Conservation (phyloP, 2,888 invertebrate genomes). For the Brachyptera risi region DNA sequence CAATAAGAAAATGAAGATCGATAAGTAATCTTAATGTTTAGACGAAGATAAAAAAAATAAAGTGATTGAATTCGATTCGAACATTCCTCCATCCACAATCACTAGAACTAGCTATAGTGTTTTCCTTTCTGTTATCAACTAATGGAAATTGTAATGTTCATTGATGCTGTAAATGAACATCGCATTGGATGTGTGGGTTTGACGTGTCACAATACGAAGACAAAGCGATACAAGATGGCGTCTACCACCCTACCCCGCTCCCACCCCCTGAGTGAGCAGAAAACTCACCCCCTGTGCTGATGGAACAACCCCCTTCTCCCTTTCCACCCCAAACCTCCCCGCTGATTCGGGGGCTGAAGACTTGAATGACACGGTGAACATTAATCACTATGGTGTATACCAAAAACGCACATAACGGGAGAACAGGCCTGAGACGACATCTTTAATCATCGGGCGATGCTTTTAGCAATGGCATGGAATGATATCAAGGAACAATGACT, state of each 20-base stretch:
- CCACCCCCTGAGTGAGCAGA: not conserved
- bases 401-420: conserved; percentile 12
- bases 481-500: not conserved
- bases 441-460: no score
- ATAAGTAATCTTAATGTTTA: no score
- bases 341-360: conserved; percentile 18
- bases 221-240: conserved; percentile 26
- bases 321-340: conserved; percentile 3
- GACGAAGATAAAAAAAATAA: no score
- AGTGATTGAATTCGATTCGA: no score
- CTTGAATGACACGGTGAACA: conserved; percentile 24
- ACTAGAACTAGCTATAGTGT: no score
- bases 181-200: not conserved
- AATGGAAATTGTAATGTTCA: conserved; percentile 18
- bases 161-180: not conserved
- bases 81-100: no score
- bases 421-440: no score
- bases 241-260: not conserved
- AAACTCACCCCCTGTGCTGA: conserved; percentile 12
- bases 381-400: conserved; percentile 20
- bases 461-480: not conserved
- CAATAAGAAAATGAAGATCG: no score
- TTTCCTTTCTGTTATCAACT: not conserved
- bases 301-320: conserved; percentile 6
- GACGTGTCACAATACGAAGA: conserved; percentile 19